phyloP scores from a whole-genome alignment of 2,797 vertebrate species.

The Tarsius wallacei region DNA sequence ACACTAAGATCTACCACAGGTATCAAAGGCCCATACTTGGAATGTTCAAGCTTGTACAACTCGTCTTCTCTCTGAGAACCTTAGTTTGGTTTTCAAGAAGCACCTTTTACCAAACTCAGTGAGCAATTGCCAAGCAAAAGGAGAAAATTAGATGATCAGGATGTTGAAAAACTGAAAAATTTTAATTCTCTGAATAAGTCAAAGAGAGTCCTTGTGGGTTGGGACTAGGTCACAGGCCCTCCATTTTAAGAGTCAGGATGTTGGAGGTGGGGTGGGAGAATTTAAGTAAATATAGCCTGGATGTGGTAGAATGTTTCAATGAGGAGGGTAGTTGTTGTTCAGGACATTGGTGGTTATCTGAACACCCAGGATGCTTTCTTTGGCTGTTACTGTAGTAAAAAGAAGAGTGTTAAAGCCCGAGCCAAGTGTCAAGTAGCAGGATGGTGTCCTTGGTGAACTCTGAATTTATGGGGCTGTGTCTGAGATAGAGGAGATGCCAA shows the following conservation, averaged over 20 bases:
- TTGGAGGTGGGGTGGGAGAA: background rate
- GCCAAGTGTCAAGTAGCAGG: background rate
- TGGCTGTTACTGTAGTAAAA: background rate
- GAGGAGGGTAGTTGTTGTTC: background rate
- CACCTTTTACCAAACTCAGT: background rate
- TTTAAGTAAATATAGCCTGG: background rate
- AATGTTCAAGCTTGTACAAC: background rate
- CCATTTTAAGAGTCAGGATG: background rate
- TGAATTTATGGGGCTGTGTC: background rate
- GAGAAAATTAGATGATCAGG: background rate
- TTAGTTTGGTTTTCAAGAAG: background rate
- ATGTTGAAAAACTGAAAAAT: background rate
- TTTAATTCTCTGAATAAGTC: background rate
- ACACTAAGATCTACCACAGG: background rate
- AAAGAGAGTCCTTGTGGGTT: background rate
- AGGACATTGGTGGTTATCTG: background rate
- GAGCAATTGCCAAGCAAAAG: constrained; percentile 18
- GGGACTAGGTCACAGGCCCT: background rate
- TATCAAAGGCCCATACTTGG: background rate
- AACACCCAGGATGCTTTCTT: background rate
- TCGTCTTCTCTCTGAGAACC: background rate
- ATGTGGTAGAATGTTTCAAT: background rate
- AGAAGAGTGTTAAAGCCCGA: background rate
- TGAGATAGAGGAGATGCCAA: background rate
- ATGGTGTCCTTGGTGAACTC: background rate